Conservation (phyloP, 2,888 invertebrate genomes). For the Amphipoea oculea region DNA sequence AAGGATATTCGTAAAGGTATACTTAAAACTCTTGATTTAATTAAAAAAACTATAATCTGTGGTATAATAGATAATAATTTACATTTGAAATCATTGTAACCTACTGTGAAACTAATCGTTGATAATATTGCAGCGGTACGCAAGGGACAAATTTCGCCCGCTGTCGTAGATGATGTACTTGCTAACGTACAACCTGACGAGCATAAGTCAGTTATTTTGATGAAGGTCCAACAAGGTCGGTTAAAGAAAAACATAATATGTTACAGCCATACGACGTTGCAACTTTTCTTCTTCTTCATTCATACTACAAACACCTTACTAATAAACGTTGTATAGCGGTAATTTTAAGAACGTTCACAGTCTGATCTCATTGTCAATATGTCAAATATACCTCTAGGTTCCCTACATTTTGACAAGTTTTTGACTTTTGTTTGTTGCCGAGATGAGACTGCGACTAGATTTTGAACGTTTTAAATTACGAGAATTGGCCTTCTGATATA, state of each 20-base stretch:
- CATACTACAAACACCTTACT: too few relatives aligned
- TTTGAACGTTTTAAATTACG: too few relatives aligned
- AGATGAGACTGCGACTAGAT: too few relatives aligned
- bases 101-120: neutral
- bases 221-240: constrained; percentile 34
- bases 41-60: neutral
- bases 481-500: too few relatives aligned
- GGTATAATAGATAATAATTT: neutral
- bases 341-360: too few relatives aligned
- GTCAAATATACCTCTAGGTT: too few relatives aligned
- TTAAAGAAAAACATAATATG: neutral
- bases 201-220: constrained; percentile 8
- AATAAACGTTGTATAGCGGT: too few relatives aligned
- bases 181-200: constrained; percentile 15
- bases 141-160: constrained; percentile 38
- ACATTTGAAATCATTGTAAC: neutral
- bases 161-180: constrained; percentile 19
- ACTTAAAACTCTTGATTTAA: constrained; percentile 4
- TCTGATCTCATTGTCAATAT: too few relatives aligned
- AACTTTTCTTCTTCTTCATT: neutral
- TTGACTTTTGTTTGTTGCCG: too few relatives aligned
- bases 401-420: too few relatives aligned
- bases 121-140: constrained; percentile 26
- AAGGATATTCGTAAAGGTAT: constrained; percentile 40
- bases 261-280: neutral